These are phyloP conservation scores for Neolamprologus cancellatus DNA, from an alignment of 2,113 vertebrate genomes.

Conservation along the genomic window DNA sequence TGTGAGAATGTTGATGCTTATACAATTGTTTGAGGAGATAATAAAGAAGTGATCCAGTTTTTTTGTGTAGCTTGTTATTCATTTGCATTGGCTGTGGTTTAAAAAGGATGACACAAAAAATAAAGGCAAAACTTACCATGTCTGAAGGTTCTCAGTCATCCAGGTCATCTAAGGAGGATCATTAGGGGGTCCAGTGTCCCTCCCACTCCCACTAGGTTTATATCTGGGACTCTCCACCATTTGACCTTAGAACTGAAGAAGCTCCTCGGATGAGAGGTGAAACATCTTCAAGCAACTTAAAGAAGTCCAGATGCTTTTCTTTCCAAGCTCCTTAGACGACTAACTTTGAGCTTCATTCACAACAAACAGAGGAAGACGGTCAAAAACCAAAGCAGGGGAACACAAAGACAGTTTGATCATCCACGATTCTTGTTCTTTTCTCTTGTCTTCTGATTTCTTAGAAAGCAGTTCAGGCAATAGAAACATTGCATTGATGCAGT, in stretches of 20 bases:
- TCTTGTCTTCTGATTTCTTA: accelerated
- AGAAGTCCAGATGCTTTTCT: background rate
- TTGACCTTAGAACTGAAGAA: background rate
- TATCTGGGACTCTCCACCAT: accelerated
- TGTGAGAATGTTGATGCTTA: background rate
- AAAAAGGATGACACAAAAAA: background rate
- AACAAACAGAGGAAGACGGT: accelerated
- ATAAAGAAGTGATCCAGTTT: background rate
- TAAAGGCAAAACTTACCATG: accelerated
- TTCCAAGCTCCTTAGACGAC: accelerated
- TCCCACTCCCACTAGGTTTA: background rate
- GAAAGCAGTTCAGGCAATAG: background rate
- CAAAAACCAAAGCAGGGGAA: background rate
- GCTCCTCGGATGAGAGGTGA: accelerated
- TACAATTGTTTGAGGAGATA: background rate
- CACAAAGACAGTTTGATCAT: background rate
- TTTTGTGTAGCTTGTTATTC: background rate
- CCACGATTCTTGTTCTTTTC: background rate
- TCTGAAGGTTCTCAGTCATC: background rate
- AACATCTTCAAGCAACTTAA: background rate
- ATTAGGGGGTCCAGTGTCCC: background rate
- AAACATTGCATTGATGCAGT: background rate
- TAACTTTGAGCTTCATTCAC: background rate
- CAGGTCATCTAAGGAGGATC: background rate
- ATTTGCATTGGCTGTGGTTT: background rate